Conservation (phyloP, 30 jellyfish, hydroid and myxozoan species). For the Aurelia aurita region DNA sequence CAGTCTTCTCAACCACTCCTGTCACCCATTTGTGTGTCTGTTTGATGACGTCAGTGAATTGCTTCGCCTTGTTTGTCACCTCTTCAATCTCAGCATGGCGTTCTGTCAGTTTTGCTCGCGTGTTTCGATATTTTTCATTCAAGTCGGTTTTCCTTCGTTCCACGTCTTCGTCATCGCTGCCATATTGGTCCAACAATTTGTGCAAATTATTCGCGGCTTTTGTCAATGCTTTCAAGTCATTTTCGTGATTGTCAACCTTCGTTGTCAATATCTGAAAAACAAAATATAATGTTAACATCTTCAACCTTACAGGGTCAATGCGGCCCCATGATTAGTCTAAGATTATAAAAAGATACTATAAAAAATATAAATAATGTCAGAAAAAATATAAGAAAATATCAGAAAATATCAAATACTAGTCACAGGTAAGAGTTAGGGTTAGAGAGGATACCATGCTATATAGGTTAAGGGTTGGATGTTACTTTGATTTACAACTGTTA, state of each 20-base stretch:
- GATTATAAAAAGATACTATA: too few species aligned
- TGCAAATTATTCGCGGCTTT: slow-evolving; percentile 73
- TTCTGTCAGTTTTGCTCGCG: slow-evolving; percentile 75
- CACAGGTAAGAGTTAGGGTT: too few species aligned
- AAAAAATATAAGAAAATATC: too few species aligned
- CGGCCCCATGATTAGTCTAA: too few species aligned
- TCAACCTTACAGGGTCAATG: too few species aligned
- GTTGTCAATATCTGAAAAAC: slow-evolving; percentile 56
- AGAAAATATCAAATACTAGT: too few species aligned
- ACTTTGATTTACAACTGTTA: too few species aligned
- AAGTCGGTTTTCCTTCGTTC: slow-evolving; percentile 29
- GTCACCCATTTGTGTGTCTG: slow-evolving; percentile 61
- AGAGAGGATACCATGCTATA: too few species aligned
- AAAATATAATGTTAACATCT: background rate
- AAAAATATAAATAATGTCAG: too few species aligned
- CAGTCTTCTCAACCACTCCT: slow-evolving; percentile 61
- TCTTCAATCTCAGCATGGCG: slow-evolving; percentile 84
- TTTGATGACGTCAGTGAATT: slow-evolving; percentile 59
- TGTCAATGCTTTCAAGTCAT: slow-evolving; percentile 75
- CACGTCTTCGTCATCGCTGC: slow-evolving; percentile 82
- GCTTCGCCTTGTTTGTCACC: slow-evolving; percentile 69
- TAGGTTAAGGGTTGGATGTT: too few species aligned
- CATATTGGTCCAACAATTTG: slow-evolving; percentile 71
- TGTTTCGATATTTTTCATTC: slow-evolving; percentile 67
- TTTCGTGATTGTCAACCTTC: slow-evolving; percentile 72